These are phyloP conservation scores for Aulostomus chinensis DNA, from an alignment of 2,797 vertebrate genomes.

Conservation along the genomic window DNA sequence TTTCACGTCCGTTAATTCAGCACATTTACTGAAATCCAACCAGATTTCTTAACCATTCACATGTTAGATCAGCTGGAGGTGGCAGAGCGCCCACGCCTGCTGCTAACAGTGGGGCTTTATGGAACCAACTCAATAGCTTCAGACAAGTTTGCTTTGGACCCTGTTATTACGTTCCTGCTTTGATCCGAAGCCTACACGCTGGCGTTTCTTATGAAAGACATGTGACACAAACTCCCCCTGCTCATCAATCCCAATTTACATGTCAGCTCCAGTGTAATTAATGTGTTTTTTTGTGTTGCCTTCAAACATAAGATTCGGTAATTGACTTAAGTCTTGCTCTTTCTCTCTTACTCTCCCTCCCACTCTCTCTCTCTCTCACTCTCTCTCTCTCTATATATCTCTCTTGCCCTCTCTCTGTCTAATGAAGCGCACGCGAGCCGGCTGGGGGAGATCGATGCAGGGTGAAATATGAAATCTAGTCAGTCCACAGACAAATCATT, in stretches of 20 bases:
- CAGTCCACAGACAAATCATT: constrained; percentile 67
- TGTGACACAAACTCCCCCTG: constrained; percentile 18
- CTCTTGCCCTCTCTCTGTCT: constrained; percentile 59
- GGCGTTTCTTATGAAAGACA: constrained; percentile 16
- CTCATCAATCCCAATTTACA: constrained; percentile 63
- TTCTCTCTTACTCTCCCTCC: constrained; percentile 17
- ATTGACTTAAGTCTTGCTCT: constrained; percentile 59
- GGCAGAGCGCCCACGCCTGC: constrained; percentile 24
- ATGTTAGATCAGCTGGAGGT: constrained; percentile 45
- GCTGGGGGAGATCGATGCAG: constrained; percentile 63
- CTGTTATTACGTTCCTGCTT: constrained; percentile 35
- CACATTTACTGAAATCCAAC: constrained; percentile 66
- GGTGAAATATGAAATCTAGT: constrained; percentile 76
- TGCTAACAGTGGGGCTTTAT: constrained; percentile 36
- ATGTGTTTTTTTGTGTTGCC: constrained; percentile 62
- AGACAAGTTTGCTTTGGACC: constrained; percentile 54
- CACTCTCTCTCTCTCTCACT: constrained; percentile 13
- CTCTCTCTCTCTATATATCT: constrained; percentile 23
- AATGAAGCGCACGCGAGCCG: constrained; percentile 66
- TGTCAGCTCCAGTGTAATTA: constrained; percentile 61
- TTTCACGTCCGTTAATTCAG: constrained; percentile 64
- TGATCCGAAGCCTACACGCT: constrained; percentile 23
- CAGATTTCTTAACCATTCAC: constrained; percentile 58
- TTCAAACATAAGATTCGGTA: constrained; percentile 65
- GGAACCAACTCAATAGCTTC: constrained; percentile 52